Base-by-base conservation (phyloP, 2,113 vertebrate species). In the Bostrychus sinensis region DNA sequence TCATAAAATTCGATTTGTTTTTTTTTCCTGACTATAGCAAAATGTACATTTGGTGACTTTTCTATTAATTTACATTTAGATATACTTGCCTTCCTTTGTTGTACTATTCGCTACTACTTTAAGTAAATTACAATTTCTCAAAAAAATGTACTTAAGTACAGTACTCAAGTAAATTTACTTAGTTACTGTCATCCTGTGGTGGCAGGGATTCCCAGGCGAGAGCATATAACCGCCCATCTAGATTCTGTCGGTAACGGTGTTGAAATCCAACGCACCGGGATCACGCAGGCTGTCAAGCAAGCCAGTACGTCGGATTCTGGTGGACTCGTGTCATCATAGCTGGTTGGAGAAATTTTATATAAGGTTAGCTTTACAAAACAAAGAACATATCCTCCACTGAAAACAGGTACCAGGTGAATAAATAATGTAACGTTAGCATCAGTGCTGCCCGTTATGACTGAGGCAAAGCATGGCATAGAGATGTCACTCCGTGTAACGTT, bases 401-500 rank as follows among this genome's bases (percentile, higher is more conserved):
- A 70, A 41, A 9, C 14, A 48, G 45, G 45, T 19, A 59, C 1
- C 82, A 83, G 83, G 83, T 86, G 74, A 86, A 67, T 76, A 60
- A 48, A 57, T 17, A 1, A 4, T 19, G 12, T n/a, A n/a, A n/a
- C n/a, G n/a, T n/a, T 43, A 0, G 7, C 23, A 0, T 12, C 42
- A 13, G 1, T 1, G 11, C 57, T 42, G 46, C 7, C 42, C 50
- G 53, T 2, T 45, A 32, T 50, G n/a, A 5, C 17, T 64, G 50
- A 16, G 43, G 2, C 14, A 12, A 25, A 36, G 42, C 5, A 3
- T 11, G 14, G 14, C 23, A n/a, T 7, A n/a, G 14, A 20, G 54
- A 57, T 43, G 39, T 70, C 55, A 85, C 81, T 82, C 84, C 64
- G 77, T 58, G 87, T 65, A 69, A 84, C 62, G 81, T 87, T 81